Percentiles rank a stretch among this genome's conserved stretches.
Conservation (phyloP, 2,113 vertebrate genomes). For the Oryzias woworae region DNA sequence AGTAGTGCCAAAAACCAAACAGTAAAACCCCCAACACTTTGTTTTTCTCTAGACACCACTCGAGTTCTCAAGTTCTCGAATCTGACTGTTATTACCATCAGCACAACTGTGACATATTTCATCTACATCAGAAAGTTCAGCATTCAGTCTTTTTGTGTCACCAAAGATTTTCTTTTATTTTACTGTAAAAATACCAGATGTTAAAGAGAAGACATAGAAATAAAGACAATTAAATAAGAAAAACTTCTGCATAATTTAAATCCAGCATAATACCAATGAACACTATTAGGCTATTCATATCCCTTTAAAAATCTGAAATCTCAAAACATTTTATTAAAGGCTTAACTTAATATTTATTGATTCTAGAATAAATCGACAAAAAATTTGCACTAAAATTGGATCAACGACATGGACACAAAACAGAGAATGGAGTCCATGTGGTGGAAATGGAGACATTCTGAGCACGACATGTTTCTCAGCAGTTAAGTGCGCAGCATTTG, state of each 20-base stretch:
- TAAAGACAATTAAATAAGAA: background rate
- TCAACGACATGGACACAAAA: background rate
- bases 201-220: slow-evolving; percentile 6
- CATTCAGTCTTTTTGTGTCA: slow-evolving; percentile 9
- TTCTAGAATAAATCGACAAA: slow-evolving; percentile 15
- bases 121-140: slow-evolving; percentile 20
- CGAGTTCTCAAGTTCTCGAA: slow-evolving; percentile 26
- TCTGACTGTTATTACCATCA: slow-evolving; percentile 6
- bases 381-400: background rate
- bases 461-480: slow-evolving; percentile 27
- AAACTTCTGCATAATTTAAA: slow-evolving; percentile 12
- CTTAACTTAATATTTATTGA: slow-evolving; percentile 11
- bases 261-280: slow-evolving; percentile 9
- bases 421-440: background rate
- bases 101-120: slow-evolving; percentile 32
- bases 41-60: slow-evolving; percentile 25
- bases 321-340: slow-evolving; percentile 20
- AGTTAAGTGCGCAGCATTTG: slow-evolving; percentile 40
- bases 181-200: background rate
- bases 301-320: slow-evolving; percentile 10
- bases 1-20: slow-evolving; percentile 48
- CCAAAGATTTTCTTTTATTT: background rate
- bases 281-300: slow-evolving; percentile 1
- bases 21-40: slow-evolving; percentile 34
- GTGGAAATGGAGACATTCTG: slow-evolving; percentile 19